phyloP scores from a whole-genome alignment of 2,113 vertebrate species.

The Macquaria ambigua region DNA sequence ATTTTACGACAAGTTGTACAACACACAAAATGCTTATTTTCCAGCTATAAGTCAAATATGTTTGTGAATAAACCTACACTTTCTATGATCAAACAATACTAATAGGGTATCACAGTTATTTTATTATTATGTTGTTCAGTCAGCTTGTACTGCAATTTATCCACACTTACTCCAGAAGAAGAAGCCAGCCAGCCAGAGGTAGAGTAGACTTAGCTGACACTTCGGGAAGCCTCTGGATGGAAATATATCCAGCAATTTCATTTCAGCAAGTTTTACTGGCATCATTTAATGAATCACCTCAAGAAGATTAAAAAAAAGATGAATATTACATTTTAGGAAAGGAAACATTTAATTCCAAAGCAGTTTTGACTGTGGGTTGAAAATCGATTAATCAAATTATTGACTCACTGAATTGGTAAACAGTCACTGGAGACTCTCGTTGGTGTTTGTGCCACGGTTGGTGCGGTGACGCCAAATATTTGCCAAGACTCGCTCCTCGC shows the following conservation, averaged over 20 bases:
- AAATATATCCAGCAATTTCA: not conserved
- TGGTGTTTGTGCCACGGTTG: slow-evolving; percentile 30
- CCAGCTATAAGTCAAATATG: not conserved
- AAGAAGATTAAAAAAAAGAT: not conserved
- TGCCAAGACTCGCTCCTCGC: slow-evolving; percentile 80
- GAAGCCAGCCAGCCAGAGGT: not conserved
- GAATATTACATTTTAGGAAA: not conserved
- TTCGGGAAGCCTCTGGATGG: not conserved
- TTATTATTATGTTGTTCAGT: not conserved
- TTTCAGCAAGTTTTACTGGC: not conserved
- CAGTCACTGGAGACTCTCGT: not conserved
- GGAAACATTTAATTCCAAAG: not conserved
- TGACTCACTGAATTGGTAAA: not conserved
- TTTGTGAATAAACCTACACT: not conserved
- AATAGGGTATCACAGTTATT: not conserved
- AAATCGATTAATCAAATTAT: not conserved
- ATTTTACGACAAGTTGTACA: not conserved
- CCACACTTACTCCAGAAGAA: not conserved
- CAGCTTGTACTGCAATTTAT: not conserved
- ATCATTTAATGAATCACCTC: not conserved
- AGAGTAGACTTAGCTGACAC: not conserved
- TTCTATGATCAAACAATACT: not conserved
- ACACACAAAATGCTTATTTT: not conserved
- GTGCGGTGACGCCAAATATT: slow-evolving; percentile 76
- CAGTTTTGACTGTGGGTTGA: not conserved